Conservation (phyloP, 2,113 vertebrate species). For the Zapornia atra region DNA sequence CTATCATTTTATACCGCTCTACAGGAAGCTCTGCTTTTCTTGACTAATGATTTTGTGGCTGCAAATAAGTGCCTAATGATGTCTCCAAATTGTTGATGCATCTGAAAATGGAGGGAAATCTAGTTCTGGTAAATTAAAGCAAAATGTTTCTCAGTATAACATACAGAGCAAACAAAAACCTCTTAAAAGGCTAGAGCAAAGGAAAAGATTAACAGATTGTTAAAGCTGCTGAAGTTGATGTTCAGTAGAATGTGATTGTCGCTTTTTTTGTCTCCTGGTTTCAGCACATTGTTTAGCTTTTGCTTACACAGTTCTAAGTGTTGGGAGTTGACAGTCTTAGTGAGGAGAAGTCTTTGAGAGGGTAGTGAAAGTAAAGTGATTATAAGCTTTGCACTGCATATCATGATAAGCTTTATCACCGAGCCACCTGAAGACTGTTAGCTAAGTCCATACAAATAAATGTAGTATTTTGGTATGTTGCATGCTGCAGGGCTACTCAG, state of each 20-base stretch:
- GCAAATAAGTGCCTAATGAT: not conserved
- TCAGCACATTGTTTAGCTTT: not conserved
- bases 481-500: not conserved
- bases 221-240: not conserved
- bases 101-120: conserved; percentile 8
- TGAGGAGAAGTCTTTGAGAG: not conserved
- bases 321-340: not conserved
- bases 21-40: not conserved
- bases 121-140: conserved; percentile 22
- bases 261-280: not conserved
- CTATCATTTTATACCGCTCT: not conserved
- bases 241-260: not conserved
- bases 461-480: not conserved
- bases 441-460: not conserved
- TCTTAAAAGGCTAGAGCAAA: not conserved
- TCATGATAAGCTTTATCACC: not conserved
- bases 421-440: not conserved
- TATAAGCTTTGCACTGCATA: fast-evolving
- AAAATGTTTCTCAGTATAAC: not conserved
- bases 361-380: not conserved
- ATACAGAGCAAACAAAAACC: not conserved
- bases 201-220: not conserved
- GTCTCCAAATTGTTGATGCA: conserved; percentile 13
- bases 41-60: not conserved
- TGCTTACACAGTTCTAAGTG: not conserved